Evolutionary conservation across 2,888 invertebrate genomes (phyloP).

Genomic region (Aromia moschata): DNA sequence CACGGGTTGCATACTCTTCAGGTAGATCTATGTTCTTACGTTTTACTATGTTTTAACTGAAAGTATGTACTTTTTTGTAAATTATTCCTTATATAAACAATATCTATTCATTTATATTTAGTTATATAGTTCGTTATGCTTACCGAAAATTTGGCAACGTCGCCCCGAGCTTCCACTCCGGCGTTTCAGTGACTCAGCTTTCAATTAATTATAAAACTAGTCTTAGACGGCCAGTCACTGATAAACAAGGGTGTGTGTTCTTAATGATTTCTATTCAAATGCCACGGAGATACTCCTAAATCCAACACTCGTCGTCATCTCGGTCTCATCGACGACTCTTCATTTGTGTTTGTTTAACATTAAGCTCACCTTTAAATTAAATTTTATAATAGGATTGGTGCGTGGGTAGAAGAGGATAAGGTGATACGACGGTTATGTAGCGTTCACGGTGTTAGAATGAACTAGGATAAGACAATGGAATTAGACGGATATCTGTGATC

Average conservation of each 20-base stretch:
- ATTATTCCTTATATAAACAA: too few species aligned
- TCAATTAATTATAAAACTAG: conserved; percentile 53
- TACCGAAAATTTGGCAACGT: conserved; percentile 17
- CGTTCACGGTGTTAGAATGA: neutral
- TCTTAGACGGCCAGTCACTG: conserved; percentile 42
- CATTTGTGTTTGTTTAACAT: conserved; percentile 29
- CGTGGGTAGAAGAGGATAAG: conserved; percentile 16
- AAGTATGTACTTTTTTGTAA: too few species aligned
- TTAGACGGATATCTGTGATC: neutral
- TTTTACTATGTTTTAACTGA: too few species aligned
- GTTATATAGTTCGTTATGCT: too few species aligned
- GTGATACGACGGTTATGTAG: conserved; percentile 9
- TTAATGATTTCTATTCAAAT: conserved; percentile 50
- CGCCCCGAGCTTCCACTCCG: conserved; percentile 11
- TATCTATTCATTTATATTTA: too few species aligned
- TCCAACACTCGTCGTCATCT: conserved; percentile 37
- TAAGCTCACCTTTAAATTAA: conserved; percentile 30
- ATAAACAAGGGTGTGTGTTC: conserved; percentile 51
- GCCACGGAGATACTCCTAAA: conserved; percentile 39
- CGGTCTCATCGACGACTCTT: conserved; percentile 22
- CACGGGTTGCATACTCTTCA: too few species aligned
- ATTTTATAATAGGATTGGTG: conserved; percentile 26
- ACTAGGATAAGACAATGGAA: neutral
- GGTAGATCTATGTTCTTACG: too few species aligned
- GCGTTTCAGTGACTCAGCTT: conserved; percentile 50